Percentiles rank a stretch among this genome's conserved stretches.
Conservation (phyloP, 2,888 invertebrate species). For the Acanthosepion lycidas region DNA sequence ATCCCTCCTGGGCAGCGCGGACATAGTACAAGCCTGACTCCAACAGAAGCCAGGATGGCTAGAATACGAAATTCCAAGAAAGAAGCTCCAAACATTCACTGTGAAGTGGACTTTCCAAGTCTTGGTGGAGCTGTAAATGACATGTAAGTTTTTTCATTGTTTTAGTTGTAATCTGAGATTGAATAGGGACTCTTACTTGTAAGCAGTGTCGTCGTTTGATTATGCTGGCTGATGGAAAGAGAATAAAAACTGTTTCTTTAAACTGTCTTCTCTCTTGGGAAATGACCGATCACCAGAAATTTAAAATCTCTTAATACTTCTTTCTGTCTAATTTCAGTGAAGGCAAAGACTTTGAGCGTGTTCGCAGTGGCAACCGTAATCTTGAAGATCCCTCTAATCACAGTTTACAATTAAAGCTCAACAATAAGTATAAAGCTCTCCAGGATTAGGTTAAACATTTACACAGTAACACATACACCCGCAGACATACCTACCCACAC, state of each 20-base stretch:
- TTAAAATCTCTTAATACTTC: not conserved
- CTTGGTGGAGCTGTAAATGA: constrained; percentile 59
- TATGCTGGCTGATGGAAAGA: not conserved
- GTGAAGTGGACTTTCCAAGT: constrained; percentile 71
- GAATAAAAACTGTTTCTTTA: no score
- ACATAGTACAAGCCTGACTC: not conserved
- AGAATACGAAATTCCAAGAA: constrained; percentile 60
- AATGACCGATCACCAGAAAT: no score
- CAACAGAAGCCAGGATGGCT: constrained; percentile 47
- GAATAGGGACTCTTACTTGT: not conserved
- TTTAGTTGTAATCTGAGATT: not conserved
- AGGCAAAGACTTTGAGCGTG: not conserved
- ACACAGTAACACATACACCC: not conserved
- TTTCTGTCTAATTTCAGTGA: constrained; percentile 37
- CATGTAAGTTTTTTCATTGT: not conserved
- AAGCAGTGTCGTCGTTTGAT: not conserved
- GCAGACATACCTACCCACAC: not conserved
- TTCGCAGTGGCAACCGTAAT: constrained; percentile 15
- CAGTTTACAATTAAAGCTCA: constrained; percentile 36
- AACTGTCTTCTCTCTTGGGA: no score
- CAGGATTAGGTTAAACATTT: constrained; percentile 40
- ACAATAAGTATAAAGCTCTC: constrained; percentile 44
- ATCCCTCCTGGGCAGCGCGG: constrained; percentile 34
- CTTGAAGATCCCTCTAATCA: constrained; percentile 25
- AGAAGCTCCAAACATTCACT: constrained; percentile 67